These are phyloP conservation scores for Acrossocheilus fasciatus DNA, from an alignment of 2,797 vertebrate genomes.

Conservation along the genomic window DNA sequence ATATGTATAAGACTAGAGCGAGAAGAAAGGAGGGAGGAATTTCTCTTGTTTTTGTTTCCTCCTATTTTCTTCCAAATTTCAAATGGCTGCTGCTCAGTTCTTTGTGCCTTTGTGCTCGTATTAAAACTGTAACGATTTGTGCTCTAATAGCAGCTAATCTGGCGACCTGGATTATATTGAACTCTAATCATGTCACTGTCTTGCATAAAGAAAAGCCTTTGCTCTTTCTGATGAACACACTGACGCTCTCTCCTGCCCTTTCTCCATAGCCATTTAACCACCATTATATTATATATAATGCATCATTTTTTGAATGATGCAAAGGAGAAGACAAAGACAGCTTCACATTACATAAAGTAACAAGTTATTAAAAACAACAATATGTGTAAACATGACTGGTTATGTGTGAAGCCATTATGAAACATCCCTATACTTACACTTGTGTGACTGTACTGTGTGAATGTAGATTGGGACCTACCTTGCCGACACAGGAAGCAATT, in stretches of 20 bases:
- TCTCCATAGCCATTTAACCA: background rate
- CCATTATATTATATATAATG: background rate
- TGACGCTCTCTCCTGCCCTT: background rate
- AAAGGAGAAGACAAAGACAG: background rate
- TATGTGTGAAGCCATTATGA: background rate
- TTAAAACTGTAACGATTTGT: conserved; percentile 49
- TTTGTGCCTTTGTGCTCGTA: conserved; percentile 8
- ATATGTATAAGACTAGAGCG: conserved; percentile 29
- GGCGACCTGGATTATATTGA: conserved; percentile 52
- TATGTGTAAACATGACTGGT: background rate
- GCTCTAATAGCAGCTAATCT: conserved; percentile 58
- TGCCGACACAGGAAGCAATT: background rate
- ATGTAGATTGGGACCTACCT: background rate
- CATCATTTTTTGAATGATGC: background rate
- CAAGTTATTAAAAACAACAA: background rate
- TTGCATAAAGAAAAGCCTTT: conserved; percentile 36
- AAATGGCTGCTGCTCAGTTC: background rate
- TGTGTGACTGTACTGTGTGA: background rate
- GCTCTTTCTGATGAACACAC: conserved; percentile 20
- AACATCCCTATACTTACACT: background rate
- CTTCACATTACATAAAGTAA: background rate
- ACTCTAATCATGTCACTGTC: conserved; percentile 47
- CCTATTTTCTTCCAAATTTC: conserved; percentile 24
- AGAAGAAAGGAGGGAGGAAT: conserved; percentile 10
- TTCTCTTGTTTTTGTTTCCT: conserved; percentile 33